Evolutionary conservation across 2,888 invertebrate genomes (phyloP).

Genomic region (Toxonevra muliebris): DNA sequence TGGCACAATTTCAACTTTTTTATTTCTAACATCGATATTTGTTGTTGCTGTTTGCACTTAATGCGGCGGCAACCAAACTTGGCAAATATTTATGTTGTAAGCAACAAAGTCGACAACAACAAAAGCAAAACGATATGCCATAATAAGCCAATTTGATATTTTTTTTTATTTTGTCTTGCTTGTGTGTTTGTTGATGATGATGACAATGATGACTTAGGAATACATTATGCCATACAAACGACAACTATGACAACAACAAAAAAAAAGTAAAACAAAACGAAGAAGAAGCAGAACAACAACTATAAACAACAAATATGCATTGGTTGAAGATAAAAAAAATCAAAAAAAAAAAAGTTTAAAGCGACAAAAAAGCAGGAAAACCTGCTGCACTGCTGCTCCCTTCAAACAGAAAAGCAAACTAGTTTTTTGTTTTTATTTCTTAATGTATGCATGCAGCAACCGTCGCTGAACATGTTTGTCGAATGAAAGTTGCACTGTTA

Average conservation of each 20-base stretch:
- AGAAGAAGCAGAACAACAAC: too few species aligned
- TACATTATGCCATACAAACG: neutral
- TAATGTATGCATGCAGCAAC: neutral
- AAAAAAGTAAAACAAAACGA: neutral
- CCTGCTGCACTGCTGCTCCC: neutral
- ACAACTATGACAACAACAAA: conserved; percentile 11
- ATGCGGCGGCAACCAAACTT: too few species aligned
- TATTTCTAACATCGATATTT: too few species aligned
- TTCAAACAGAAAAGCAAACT: neutral
- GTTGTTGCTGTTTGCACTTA: too few species aligned
- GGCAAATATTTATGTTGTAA: neutral
- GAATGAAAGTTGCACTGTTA: conserved; percentile 21
- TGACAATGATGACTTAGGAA: too few species aligned
- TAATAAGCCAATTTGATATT: too few species aligned
- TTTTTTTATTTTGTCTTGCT: too few species aligned
- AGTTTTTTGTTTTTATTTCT: neutral
- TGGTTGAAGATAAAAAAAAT: neutral
- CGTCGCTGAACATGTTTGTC: neutral
- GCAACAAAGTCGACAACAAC: conserved; percentile 2
- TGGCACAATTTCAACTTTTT: too few species aligned
- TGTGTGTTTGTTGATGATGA: too few species aligned
- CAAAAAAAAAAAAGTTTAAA: neutral
- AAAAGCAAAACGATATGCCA: neutral
- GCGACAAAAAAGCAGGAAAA: neutral
- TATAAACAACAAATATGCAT: neutral